Base-by-base conservation (phyloP, 2,113 vertebrate genomes). In the Syrmaticus mikado region DNA sequence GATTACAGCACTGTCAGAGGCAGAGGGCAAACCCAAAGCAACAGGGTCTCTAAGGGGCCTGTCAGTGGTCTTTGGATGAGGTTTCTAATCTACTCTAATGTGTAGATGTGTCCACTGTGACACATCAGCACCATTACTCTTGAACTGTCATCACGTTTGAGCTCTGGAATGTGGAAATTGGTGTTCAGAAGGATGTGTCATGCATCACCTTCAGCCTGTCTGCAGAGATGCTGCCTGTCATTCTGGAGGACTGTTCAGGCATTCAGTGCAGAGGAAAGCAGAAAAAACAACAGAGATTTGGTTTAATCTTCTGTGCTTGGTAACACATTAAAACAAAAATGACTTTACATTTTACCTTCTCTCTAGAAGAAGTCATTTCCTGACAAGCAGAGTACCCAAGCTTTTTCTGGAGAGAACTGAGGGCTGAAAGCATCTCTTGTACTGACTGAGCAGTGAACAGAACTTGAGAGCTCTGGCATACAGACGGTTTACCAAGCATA, bases 101-200 rank as follows among this genome's bases (percentile, higher is more conserved):
- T 1, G 1, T 65, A 58, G 32, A 13, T 58, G 14, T 46, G 12
- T 68, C 79, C 75, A 5, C n/a, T 30, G 36, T 45, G 58, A 41
- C 41, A 45, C 13, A 32, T 45, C 60, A 72, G 11, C 48, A 62
- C 3, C 13, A 34, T 58, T 64, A 14, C 5, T 68, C 60, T 32
- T 60, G 10, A n/a, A 34, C 5, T 28, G 20, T 13, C 2, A 0
- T n/a, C 0, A 0, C 10, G 68, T 46, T 80, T 40, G 38, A 80
- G 32, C 4, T 5, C 15, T 34, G 61, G 27, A 77, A 85, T 0
- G 0, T 24, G 16, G 24, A 65, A 82, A 46, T 9, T 21, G 27
- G 15, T 13, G 3, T 8, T 86, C 70, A 79, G n/a, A 48, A 18
- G 19, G 45, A 66, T 34, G 36, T 76, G 25, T 15, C 30, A 43